phyloP scores from a whole-genome alignment of 1,140 invertebrate genomes.

The Zaprionus camerounensis region DNA sequence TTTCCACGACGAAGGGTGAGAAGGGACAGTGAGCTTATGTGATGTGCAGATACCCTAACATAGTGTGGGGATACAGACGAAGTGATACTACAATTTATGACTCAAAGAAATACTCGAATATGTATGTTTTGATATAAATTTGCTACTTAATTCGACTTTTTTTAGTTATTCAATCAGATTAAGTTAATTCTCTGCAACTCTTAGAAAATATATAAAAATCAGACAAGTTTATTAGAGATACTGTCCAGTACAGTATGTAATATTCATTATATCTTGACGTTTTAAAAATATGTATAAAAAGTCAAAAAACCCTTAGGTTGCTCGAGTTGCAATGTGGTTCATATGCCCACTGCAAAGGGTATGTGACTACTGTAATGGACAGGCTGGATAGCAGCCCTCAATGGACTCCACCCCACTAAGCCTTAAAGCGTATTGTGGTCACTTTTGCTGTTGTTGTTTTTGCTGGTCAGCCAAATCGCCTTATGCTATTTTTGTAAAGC shows the following conservation, averaged over 20 bases:
- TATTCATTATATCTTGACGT: too few relatives aligned
- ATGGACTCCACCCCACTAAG: constrained; percentile 31
- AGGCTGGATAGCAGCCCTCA: constrained; percentile 14
- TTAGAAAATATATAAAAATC: background rate
- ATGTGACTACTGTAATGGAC: constrained; percentile 32
- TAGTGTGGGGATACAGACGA: background rate
- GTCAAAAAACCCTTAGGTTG: too few relatives aligned
- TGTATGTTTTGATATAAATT: too few relatives aligned
- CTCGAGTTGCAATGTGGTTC: background rate
- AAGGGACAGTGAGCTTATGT: background rate
- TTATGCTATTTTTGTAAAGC: constrained; percentile 40
- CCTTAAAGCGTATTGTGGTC: constrained; percentile 62
- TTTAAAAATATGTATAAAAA: too few relatives aligned
- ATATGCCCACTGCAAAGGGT: background rate
- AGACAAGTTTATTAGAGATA: background rate
- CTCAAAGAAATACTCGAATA: too few relatives aligned
- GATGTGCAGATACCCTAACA: background rate
- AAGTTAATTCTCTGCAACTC: background rate
- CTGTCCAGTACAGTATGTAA: too few relatives aligned
- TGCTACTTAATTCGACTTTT: too few relatives aligned
- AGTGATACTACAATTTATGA: too few relatives aligned
- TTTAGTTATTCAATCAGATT: background rate
- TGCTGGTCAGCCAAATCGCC: constrained; percentile 37
- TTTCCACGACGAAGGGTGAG: background rate
- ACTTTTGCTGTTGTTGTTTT: constrained; percentile 32